Evolutionary conservation across 2,797 vertebrate genomes (phyloP).

Genomic region (Nyctalus aviator): DNA sequence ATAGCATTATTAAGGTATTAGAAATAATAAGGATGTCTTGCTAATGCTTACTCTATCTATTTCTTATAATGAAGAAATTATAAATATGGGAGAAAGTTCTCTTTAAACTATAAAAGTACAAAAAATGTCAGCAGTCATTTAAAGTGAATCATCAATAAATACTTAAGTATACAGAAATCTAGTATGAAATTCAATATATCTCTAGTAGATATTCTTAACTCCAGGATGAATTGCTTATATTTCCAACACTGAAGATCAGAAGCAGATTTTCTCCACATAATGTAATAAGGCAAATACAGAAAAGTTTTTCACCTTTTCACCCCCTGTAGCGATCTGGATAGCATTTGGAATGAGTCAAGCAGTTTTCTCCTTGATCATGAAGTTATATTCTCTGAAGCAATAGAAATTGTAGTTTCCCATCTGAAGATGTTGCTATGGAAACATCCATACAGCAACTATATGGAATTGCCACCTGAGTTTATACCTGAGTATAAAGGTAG

Average conservation of each 20-base stretch:
- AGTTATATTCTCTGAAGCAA: slow-evolving; percentile 92
- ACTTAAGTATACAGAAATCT: slow-evolving; percentile 31
- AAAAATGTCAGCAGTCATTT: slow-evolving; percentile 35
- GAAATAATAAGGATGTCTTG: slow-evolving; percentile 27
- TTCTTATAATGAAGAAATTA: slow-evolving; percentile 46
- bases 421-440: slow-evolving; percentile 98
- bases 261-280: slow-evolving; percentile 35
- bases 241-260: neutral
- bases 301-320: slow-evolving; percentile 92
- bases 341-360: slow-evolving; percentile 97
- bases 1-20: neutral
- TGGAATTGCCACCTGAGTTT: too few relatives aligned
- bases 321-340: slow-evolving; percentile 93
- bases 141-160: neutral
- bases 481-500: slow-evolving; percentile 86
- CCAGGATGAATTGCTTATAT: neutral
- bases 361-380: slow-evolving; percentile 95
- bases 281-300: slow-evolving; percentile 14
- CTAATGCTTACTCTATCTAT: neutral
- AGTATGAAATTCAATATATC: neutral
- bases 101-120: slow-evolving; percentile 11
- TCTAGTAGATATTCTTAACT: slow-evolving; percentile 13
- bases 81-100: slow-evolving; percentile 26
- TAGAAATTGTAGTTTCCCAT: slow-evolving; percentile 93
- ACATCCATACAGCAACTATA: slow-evolving; percentile 81